phyloP scores from a whole-genome alignment of 2,888 invertebrate species.

The Candidula unifasciata region DNA sequence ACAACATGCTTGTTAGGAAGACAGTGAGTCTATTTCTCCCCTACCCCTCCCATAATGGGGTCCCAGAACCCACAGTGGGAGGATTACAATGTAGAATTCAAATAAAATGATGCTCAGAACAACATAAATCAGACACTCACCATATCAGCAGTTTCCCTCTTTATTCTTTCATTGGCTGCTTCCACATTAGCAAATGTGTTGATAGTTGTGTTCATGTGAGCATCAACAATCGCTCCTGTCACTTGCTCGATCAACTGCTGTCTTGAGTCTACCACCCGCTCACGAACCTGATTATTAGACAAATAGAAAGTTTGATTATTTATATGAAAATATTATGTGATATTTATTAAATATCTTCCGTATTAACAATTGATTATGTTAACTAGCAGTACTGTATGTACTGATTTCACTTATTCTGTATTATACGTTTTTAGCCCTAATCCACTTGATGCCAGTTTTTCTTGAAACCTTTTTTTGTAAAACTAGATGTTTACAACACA shows the following conservation, averaged over 20 bases:
- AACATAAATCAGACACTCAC: not conserved
- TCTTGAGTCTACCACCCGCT: constrained; percentile 63
- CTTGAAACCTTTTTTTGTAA: no score
- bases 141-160: constrained; percentile 19
- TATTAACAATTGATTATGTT: no score
- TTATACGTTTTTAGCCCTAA: not conserved
- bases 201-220: constrained; percentile 97
- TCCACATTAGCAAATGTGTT: constrained; percentile 90
- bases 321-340: not conserved
- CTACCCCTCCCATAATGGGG: no score
- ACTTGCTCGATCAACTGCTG: constrained; percentile 77
- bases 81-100: no score
- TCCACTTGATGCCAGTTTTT: no score
- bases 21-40: no score
- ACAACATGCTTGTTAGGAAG: no score
- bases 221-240: constrained; percentile 90
- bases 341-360: not conserved
- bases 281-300: constrained; percentile 31
- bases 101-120: not conserved
- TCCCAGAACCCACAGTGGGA: no score
- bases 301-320: not conserved
- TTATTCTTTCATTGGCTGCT: constrained; percentile 65
- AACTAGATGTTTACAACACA: no score
- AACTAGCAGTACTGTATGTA: not conserved
- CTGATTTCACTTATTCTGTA: not conserved